phyloP scores from a whole-genome alignment of 2,888 invertebrate species.

The Polydesmus complanatus region DNA sequence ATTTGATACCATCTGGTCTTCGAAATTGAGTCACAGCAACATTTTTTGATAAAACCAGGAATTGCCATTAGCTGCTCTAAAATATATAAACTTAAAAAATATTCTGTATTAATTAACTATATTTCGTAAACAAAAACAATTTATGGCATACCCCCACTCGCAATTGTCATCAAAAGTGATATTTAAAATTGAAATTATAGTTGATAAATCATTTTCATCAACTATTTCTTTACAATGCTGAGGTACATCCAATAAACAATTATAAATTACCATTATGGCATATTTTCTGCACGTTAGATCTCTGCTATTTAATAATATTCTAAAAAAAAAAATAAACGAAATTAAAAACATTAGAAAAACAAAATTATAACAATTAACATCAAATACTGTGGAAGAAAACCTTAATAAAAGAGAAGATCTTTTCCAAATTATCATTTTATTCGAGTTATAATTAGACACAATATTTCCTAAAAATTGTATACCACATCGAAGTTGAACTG shows the following conservation, averaged over 20 bases:
- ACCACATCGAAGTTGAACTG: slow-evolving; percentile 23
- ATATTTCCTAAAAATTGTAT: slow-evolving; percentile 45
- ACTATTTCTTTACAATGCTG: neutral
- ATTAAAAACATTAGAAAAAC: too few relatives aligned
- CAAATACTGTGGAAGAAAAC: too few relatives aligned
- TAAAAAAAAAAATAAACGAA: neutral
- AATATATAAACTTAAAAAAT: slow-evolving; percentile 3
- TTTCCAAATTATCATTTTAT: slow-evolving; percentile 27
- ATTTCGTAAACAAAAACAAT: too few relatives aligned
- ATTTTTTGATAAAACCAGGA: neutral
- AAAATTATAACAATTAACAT: too few relatives aligned
- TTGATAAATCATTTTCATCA: neutral
- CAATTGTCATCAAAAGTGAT: neutral
- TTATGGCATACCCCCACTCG: slow-evolving; percentile 1
- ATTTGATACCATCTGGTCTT: neutral
- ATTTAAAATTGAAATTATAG: neutral
- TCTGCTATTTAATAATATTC: neutral
- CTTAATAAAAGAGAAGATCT: neutral
- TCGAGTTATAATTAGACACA: slow-evolving; percentile 42
- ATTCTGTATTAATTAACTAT: too few relatives aligned
- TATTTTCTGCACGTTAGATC: neutral
- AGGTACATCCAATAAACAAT: neutral
- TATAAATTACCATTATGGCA: neutral
- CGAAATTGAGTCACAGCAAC: neutral
- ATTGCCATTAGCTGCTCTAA: slow-evolving; percentile 1